Base-by-base conservation (phyloP, 2,888 invertebrate genomes). In the Amitus sp. region DNA sequence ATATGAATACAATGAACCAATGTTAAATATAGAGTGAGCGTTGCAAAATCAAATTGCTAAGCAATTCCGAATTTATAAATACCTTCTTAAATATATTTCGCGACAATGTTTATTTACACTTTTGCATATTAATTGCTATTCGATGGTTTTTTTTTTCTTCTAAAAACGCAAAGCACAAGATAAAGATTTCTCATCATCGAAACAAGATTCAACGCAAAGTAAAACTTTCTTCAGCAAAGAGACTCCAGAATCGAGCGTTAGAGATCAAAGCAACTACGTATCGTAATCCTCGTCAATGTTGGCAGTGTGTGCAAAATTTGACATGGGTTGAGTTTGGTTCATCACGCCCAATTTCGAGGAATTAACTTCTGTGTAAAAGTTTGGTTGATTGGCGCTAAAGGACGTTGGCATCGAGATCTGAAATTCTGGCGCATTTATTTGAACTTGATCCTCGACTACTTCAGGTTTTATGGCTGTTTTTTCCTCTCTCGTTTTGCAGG, bases 211-310 rank as follows among this genome's bases (percentile, higher is more conserved):
- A n/a, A n/a, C n/a, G n/a, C n/a, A n/a, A n/a, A n/a, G n/a, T n/a
- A n/a, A n/a, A n/a, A n/a, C n/a, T n/a, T n/a, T n/a, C n/a, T n/a
- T n/a, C n/a, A n/a, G n/a, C n/a, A 13, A 39, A 39, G 39, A 15
- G 39, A 43, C 43, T 43, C 19, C 60, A 61, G 45, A 51, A 54
- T 51, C 33, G 47, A 49, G 12, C 42, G 34, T 59, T 62, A 66
- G 62, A 66, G 64, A 62, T 62, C 47, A 15, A 45, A 15, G 5
- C 13, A 50, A 72, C 75, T 81, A 82, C 77, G 80, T 79, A 55
- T 82, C 82, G 20, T 82, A 82, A 67, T 82, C 82, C 66, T 82
- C 82, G 19, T 82, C 81, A 43, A 82, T 74, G 46, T 74, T 78
- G 50, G 77, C 75, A 61, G 77, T 76, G 55, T 75, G 73, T 66